Percentiles rank a stretch among this genome's conserved stretches.
Evolutionary conservation across 2,888 invertebrate species (phyloP).

Genomic region (Cryptops parisi): DNA sequence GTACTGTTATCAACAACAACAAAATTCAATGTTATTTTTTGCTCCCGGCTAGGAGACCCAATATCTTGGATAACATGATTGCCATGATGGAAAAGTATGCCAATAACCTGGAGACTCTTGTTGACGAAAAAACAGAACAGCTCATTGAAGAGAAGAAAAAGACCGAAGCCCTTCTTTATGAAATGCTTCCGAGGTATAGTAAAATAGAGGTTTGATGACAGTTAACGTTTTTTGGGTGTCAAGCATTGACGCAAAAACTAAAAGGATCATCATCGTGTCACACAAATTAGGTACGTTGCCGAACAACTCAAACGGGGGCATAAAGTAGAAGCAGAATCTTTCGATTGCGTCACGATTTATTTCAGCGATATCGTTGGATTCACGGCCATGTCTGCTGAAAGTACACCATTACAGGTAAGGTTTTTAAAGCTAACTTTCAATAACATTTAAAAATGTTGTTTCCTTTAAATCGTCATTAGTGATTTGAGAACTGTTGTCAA

Average conservation of each 20-base stretch:
- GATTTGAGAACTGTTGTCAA: too few relatives aligned
- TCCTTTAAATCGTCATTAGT: too few relatives aligned
- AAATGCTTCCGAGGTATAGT: conserved; percentile 68
- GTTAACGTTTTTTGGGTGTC: background rate
- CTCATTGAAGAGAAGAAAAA: conserved; percentile 92
- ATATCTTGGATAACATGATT: conserved; percentile 97
- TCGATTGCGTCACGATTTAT: conserved; percentile 65
- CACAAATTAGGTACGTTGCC: conserved; percentile 61
- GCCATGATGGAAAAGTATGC: conserved; percentile 97
- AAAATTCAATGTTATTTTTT: too few relatives aligned
- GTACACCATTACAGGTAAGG: conserved; percentile 55
- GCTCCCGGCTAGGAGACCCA: conserved; percentile 54
- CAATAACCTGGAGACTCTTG: conserved; percentile 81
- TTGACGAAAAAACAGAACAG: conserved; percentile 86
- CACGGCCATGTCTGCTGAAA: conserved; percentile 59
- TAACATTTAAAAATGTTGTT: too few relatives aligned
- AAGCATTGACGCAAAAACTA: background rate
- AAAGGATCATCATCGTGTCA: too few relatives aligned
- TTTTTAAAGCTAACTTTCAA: too few relatives aligned
- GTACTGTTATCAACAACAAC: too few relatives aligned
- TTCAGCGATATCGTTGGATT: conserved; percentile 77
- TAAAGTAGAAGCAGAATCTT: conserved; percentile 63
- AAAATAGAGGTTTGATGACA: too few relatives aligned
- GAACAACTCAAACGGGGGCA: conserved; percentile 64
- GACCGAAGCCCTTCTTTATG: conserved; percentile 73